Conservation (phyloP, 2,113 vertebrate genomes). For the Onychorhynchus coronatus region DNA sequence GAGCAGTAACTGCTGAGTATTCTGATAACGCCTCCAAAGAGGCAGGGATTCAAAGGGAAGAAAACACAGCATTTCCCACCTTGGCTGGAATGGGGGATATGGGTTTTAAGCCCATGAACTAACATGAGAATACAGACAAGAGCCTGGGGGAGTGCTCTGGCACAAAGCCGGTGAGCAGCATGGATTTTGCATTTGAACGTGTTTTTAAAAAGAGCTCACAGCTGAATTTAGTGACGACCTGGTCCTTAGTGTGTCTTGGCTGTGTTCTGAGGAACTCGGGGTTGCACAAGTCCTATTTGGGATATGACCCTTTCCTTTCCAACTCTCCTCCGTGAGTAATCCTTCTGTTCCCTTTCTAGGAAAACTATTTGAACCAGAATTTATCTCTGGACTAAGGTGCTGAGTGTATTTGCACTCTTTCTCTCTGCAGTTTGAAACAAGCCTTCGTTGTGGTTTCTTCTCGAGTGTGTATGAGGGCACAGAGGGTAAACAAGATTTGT, state of each 20-base stretch:
- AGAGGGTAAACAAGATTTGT: background rate
- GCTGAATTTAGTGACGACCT: background rate
- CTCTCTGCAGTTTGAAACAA: background rate
- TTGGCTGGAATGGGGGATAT: background rate
- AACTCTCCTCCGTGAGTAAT: background rate
- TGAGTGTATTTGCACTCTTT: background rate
- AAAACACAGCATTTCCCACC: background rate
- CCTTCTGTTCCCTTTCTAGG: background rate
- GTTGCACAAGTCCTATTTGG: rapidly evolving
- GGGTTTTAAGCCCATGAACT: background rate
- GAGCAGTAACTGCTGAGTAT: too few species aligned
- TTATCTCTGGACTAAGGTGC: background rate
- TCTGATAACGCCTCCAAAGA: background rate
- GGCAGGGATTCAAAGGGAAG: background rate
- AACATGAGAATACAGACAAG: background rate
- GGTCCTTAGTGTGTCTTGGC: background rate
- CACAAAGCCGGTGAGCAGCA: background rate
- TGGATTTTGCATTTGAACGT: background rate
- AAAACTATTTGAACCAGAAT: background rate
- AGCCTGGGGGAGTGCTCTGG: background rate
- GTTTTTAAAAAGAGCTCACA: background rate
- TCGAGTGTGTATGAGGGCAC: background rate
- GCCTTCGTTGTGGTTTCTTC: background rate
- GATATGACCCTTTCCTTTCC: background rate
- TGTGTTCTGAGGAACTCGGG: background rate